phyloP scores from a whole-genome alignment of 1,140 invertebrate genomes.

The Hermetia illucens region DNA sequence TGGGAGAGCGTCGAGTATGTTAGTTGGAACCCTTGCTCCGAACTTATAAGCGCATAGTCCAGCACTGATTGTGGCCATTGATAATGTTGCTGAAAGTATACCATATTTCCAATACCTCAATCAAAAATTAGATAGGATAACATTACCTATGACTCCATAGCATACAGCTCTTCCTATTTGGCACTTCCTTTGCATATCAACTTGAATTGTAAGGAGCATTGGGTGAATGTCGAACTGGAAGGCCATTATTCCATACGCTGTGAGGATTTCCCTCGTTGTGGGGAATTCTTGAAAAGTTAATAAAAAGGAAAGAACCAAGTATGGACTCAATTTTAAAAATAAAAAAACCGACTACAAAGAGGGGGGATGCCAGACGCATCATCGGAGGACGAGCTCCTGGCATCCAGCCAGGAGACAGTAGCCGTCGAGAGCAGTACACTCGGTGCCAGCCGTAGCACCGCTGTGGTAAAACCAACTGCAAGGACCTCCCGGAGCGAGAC shows the following conservation, averaged over 20 bases:
- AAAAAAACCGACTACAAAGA: too few species aligned
- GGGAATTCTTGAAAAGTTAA: too few species aligned
- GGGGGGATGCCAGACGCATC: too few species aligned
- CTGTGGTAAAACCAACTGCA: too few species aligned
- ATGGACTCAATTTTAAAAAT: too few species aligned
- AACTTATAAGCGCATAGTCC: conserved; percentile 45
- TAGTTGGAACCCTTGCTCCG: conserved; percentile 35
- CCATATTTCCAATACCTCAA: neutral
- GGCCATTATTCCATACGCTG: conserved; percentile 45
- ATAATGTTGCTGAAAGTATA: conserved; percentile 36
- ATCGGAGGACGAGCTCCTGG: too few species aligned
- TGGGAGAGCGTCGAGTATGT: conserved; percentile 43
- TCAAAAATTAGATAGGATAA: conserved; percentile 3
- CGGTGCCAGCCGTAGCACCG: too few species aligned
- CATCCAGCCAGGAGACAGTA: too few species aligned
- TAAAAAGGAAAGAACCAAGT: too few species aligned
- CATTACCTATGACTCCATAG: conserved; percentile 44
- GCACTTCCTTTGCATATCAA: conserved; percentile 56
- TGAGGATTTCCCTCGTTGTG: too few species aligned
- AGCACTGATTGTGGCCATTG: conserved; percentile 47
- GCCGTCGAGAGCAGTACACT: too few species aligned
- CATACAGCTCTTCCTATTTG: conserved; percentile 48
- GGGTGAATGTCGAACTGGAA: conserved; percentile 72
- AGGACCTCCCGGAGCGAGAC: too few species aligned
- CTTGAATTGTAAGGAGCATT: conserved; percentile 59